A percentile compares a stretch with the other conserved stretches of the same genome.
These are phyloP conservation scores for Orycteropus afer DNA, from an alignment of 2,113 vertebrate genomes.

Conservation along the genomic window DNA sequence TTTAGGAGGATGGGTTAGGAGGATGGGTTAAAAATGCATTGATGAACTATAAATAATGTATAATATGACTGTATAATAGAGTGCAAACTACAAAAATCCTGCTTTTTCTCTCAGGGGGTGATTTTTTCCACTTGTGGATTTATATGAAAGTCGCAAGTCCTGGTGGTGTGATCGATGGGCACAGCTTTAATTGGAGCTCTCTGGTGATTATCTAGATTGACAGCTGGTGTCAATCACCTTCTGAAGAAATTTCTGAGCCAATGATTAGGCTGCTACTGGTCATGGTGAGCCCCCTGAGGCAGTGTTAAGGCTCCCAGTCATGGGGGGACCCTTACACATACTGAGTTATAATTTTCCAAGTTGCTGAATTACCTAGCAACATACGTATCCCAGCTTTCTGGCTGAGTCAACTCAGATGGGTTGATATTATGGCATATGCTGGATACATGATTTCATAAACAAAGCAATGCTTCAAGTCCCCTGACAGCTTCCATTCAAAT, in stretches of 20 bases:
- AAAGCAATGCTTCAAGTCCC: not conserved
- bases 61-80: slow-evolving; percentile 53
- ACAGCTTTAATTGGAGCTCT: slow-evolving; percentile 77
- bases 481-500: not conserved
- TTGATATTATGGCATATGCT: not conserved
- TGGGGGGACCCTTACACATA: slow-evolving; percentile 21
- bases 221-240: slow-evolving; percentile 74
- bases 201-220: slow-evolving; percentile 77
- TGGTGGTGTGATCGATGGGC: slow-evolving; percentile 60
- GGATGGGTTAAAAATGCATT: slow-evolving; percentile 52
- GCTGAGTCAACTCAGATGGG: slow-evolving; percentile 19
- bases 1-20: slow-evolving; percentile 56
- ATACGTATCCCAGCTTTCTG: not conserved
- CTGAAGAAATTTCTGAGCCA: slow-evolving; percentile 73
- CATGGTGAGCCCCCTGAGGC: slow-evolving; percentile 40
- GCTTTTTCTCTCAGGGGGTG: slow-evolving; percentile 56
- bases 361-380: slow-evolving; percentile 9
- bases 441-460: slow-evolving; percentile 22
- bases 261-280: slow-evolving; percentile 63
- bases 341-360: slow-evolving; percentile 50
- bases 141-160: slow-evolving; percentile 67
- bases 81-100: slow-evolving; percentile 33
- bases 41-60: slow-evolving; percentile 76
- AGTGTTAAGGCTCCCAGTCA: slow-evolving; percentile 26
- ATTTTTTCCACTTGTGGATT: slow-evolving; percentile 75